Evolutionary conservation across 1,140 invertebrate genomes (phyloP).

Genomic region (Planococcus citri): DNA sequence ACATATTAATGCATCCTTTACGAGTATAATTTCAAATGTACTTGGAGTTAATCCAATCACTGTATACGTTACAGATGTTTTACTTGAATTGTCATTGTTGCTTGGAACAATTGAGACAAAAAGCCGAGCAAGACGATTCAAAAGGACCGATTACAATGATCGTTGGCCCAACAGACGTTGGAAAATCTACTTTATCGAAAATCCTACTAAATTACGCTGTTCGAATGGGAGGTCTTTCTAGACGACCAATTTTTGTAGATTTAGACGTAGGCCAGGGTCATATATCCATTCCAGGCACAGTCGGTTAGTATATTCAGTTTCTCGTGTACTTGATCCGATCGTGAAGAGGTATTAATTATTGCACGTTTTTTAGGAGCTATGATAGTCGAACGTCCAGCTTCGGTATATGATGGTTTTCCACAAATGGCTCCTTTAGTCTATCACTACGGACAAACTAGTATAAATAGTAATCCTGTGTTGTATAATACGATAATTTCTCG

Average conservation of each 20-base stretch:
- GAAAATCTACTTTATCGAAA: slow-evolving; percentile 83
- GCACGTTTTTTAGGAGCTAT: slow-evolving; percentile 50
- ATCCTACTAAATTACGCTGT: slow-evolving; percentile 91
- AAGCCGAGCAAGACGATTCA: slow-evolving; percentile 54
- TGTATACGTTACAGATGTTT: slow-evolving; percentile 38
- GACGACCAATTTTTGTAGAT: slow-evolving; percentile 82
- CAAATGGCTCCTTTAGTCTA: slow-evolving; percentile 84
- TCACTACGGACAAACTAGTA: slow-evolving; percentile 81
- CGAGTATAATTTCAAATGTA: too few species aligned
- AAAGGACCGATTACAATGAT: slow-evolving; percentile 77
- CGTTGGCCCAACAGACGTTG: slow-evolving; percentile 89
- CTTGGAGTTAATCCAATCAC: too few species aligned
- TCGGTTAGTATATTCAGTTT: slow-evolving; percentile 42
- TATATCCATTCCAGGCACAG: slow-evolving; percentile 82
- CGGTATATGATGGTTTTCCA: slow-evolving; percentile 84
- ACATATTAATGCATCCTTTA: slow-evolving; percentile 5
- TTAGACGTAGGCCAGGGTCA: slow-evolving; percentile 92
- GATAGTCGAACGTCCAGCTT: slow-evolving; percentile 77
- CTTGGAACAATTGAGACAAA: slow-evolving; percentile 72
- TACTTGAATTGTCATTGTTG: slow-evolving; percentile 93
- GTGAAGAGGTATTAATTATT: neutral
- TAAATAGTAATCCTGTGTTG: slow-evolving; percentile 62
- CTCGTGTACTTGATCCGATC: too few species aligned
- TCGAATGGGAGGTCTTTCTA: slow-evolving; percentile 47
- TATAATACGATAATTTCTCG: slow-evolving; percentile 76